Conservation (phyloP, 2,113 vertebrate species). For the Bos taurus region ARS-UCD2.0 NC_037332.1:35071001-35071500, state of each 20-base stretch:
- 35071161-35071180: neutral
- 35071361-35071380: constrained; percentile 40
- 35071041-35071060: neutral
- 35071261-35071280: neutral
- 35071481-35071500: constrained; percentile 52
- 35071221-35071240: neutral
- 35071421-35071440: neutral
- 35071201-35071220: neutral
- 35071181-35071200: neutral
- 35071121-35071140: neutral
- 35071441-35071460: constrained; percentile 45
- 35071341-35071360: neutral
- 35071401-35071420: constrained; percentile 32
- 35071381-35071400: constrained; percentile 41
- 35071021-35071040: neutral
- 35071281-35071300: neutral
- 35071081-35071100: neutral
- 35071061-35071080: neutral
- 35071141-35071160: neutral
- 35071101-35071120: neutral
- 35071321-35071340: neutral
- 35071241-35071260: neutral
- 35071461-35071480: constrained; percentile 58
- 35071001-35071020: neutral
- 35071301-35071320: neutral